Evolutionary conservation across 2,797 vertebrate genomes (phyloP).

Genomic region (Amblyopsis hoosieri): DNA sequence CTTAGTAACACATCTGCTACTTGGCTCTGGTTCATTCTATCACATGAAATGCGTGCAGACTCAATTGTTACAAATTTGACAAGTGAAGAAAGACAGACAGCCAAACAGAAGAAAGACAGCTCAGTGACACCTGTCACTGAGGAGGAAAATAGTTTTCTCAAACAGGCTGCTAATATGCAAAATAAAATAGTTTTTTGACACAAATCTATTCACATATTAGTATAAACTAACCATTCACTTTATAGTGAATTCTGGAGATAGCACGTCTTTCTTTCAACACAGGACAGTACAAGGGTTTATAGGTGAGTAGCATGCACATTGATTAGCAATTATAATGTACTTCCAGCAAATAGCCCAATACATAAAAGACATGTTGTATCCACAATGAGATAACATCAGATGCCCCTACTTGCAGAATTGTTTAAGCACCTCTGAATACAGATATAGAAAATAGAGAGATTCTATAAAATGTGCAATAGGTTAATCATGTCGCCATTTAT

Average conservation of each 20-base stretch:
- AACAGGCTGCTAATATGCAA: slow-evolving; percentile 10
- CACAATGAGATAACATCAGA: neutral
- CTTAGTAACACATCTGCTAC: slow-evolving; percentile 13
- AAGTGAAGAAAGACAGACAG: too few species aligned
- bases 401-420: too few species aligned
- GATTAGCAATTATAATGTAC: neutral
- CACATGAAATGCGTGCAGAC: slow-evolving; percentile 10
- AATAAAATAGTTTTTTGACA: slow-evolving; percentile 1
- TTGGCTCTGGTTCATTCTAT: slow-evolving; percentile 12
- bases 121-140: slow-evolving; percentile 37
- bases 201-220: slow-evolving; percentile 9
- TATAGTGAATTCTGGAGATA: neutral
- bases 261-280: neutral
- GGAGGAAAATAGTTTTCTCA: slow-evolving; percentile 40
- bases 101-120: slow-evolving; percentile 2
- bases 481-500: slow-evolving; percentile 22
- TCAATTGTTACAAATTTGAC: too few species aligned
- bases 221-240: neutral
- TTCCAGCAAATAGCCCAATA: neutral
- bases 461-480: neutral
- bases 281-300: slow-evolving; percentile 5
- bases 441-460: neutral
- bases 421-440: neutral
- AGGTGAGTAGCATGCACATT: slow-evolving; percentile 36
- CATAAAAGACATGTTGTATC: neutral